Percentiles rank a stretch among this genome's conserved stretches.
Conservation (phyloP, 37 sponge, comb jelly and placozoan genomes). For the Lycopodina hypogea region DNA sequence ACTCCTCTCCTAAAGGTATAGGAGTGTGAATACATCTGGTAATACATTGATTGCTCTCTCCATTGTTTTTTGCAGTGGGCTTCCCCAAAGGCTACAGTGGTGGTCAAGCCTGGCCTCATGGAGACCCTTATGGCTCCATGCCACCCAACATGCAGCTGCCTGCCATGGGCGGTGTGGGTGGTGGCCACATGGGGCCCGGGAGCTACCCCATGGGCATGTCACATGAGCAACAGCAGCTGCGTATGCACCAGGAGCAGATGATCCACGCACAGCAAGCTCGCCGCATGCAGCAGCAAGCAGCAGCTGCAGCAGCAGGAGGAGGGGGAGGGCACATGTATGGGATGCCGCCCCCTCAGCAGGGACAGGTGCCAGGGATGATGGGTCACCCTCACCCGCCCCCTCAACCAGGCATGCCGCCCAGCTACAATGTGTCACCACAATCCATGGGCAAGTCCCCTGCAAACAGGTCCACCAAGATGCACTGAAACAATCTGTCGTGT, state of each 20-base stretch:
- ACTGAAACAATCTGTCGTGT: background rate
- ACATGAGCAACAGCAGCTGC: conserved; percentile 30
- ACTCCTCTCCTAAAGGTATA: background rate
- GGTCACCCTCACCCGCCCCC: background rate
- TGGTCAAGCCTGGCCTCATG: background rate
- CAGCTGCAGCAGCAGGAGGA: background rate
- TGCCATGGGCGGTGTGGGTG: background rate
- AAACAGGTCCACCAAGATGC: conserved; percentile 10
- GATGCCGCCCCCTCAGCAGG: conserved; percentile 12
- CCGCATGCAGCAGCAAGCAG: conserved; percentile 29
- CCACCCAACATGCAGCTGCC: background rate
- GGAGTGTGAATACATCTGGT: background rate
- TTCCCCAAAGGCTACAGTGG: background rate
- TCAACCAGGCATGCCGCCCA: conserved; percentile 24
- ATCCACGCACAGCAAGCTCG: conserved; percentile 44
- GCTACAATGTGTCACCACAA: background rate
- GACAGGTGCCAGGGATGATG: background rate
- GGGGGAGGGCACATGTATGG: background rate
- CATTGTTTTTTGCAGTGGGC: background rate
- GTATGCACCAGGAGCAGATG: conserved; percentile 58
- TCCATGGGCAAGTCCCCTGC: background rate
- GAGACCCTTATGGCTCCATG: conserved; percentile 14
- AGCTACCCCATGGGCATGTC: conserved; percentile 3
- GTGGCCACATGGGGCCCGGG: background rate
- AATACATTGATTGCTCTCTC: too few relatives aligned